A percentile compares a stretch with the other conserved stretches of the same genome.
These are phyloP conservation scores for Tryphoninae sp. DNA, from an alignment of 2,888 invertebrate genomes.

Conservation along the genomic window DNA sequence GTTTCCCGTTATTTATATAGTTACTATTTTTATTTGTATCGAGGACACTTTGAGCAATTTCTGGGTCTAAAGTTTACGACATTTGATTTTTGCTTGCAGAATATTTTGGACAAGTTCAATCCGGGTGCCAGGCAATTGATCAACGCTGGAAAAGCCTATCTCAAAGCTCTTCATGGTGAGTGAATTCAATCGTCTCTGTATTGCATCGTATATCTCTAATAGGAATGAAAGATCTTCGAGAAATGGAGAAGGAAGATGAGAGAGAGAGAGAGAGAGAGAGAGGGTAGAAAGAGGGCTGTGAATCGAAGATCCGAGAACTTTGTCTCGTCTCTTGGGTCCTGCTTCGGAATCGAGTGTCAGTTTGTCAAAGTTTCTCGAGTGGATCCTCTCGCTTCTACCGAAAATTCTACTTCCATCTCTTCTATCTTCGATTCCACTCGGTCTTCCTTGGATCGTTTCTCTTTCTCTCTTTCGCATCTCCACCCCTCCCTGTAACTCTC, in stretches of 20 bases:
- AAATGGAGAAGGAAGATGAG: constrained; percentile 32
- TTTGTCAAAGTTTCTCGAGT: constrained; percentile 68
- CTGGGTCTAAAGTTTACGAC: background rate
- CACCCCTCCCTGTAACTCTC: constrained; percentile 12
- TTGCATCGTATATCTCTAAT: constrained; percentile 5
- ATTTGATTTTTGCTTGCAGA: constrained; percentile 87
- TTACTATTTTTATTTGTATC: too few species aligned
- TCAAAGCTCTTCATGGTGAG: constrained; percentile 97
- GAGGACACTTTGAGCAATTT: background rate
- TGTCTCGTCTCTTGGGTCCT: constrained; percentile 69
- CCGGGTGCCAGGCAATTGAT: constrained; percentile 96
- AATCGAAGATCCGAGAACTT: constrained; percentile 59
- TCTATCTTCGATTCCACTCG: constrained; percentile 34
- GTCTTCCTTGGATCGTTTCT: constrained; percentile 46
- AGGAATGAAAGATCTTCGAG: background rate
- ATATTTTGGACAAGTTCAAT: constrained; percentile 97
- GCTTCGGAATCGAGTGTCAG: constrained; percentile 72
- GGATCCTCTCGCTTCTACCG: constrained; percentile 45
- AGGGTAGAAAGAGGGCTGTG: constrained; percentile 44
- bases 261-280: constrained; percentile 5
- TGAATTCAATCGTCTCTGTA: constrained; percentile 70
- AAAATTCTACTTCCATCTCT: constrained; percentile 53
- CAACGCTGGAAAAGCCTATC: constrained; percentile 95
- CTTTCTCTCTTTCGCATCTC: constrained; percentile 5
- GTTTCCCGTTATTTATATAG: too few species aligned